Percentiles rank a stretch among this genome's conserved stretches.
phyloP scores from a whole-genome alignment of 2,113 vertebrate genomes.

The Corydoras maculifer region DNA sequence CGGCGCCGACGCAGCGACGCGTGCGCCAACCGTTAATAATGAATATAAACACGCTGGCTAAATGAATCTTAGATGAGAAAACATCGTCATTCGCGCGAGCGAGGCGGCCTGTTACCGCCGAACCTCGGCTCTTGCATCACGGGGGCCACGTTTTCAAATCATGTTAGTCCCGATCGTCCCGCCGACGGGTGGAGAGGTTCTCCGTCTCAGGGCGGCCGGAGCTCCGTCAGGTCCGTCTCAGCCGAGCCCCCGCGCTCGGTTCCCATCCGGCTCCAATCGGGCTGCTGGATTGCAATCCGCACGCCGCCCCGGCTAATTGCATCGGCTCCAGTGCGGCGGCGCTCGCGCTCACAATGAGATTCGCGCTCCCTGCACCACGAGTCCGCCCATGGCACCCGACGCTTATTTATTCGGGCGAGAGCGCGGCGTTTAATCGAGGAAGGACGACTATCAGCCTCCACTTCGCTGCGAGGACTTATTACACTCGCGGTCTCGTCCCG shows the following conservation, averaged over 20 bases:
- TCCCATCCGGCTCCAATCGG: background rate
- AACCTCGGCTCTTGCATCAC: conserved; percentile 7
- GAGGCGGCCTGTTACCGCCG: background rate
- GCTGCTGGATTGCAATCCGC: conserved; percentile 14
- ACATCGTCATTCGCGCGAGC: conserved; percentile 10
- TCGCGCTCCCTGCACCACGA: background rate
- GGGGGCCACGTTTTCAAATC: background rate
- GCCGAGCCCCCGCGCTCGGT: background rate
- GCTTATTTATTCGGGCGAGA: conserved; percentile 24
- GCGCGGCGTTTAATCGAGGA: conserved; percentile 21
- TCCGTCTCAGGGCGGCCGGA: conserved; percentile 2
- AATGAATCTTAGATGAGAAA: conserved; percentile 17
- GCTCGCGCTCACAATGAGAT: conserved; percentile 9
- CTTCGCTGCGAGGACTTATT: conserved; percentile 13
- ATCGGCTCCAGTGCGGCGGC: conserved; percentile 16
- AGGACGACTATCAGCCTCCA: too few relatives aligned
- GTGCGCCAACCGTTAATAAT: conserved; percentile 8
- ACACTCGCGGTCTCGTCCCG: conserved; percentile 2
- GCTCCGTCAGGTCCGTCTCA: conserved; percentile 1
- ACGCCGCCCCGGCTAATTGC: conserved; percentile 15
- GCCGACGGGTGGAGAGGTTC: background rate
- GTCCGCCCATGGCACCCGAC: background rate
- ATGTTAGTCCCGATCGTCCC: background rate
- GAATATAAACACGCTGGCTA: conserved; percentile 4
- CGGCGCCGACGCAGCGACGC: background rate